Conservation (phyloP, 2,797 vertebrate genomes). For the Pseudopleuronectes americanus region DNA sequence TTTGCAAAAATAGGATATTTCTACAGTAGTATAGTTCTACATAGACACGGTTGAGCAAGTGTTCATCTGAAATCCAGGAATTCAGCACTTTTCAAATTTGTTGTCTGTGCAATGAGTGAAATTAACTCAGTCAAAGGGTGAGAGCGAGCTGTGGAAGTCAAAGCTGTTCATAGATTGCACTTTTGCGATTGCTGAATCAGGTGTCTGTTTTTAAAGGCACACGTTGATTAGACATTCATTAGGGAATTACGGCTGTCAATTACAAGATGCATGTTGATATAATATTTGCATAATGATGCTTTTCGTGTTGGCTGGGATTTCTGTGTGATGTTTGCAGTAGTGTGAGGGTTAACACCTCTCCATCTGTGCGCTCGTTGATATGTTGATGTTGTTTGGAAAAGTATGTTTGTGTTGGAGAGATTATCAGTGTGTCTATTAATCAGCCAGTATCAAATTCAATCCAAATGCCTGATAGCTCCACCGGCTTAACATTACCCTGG, state of each 20-base stretch:
- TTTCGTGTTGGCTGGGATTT: conserved; percentile 26
- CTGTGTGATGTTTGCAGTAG: conserved; percentile 32
- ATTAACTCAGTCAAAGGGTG: conserved; percentile 1
- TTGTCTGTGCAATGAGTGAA: conserved; percentile 1
- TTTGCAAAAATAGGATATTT: conserved; percentile 6
- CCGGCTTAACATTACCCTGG: conserved; percentile 18
- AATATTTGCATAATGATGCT: conserved; percentile 24
- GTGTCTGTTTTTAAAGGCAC: conserved; percentile 32
- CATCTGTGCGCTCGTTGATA: conserved; percentile 41
- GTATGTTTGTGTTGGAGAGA: conserved; percentile 19
- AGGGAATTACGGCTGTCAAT: conserved; percentile 24
- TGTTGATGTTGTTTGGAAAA: conserved; percentile 24
- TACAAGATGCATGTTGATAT: conserved; percentile 18
- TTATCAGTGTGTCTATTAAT: conserved; percentile 18
- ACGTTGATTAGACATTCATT: conserved; percentile 48
- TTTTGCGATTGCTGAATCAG: conserved; percentile 36
- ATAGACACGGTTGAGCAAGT: too few species aligned
- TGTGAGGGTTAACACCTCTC: conserved; percentile 28
- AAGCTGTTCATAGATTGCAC: conserved; percentile 33
- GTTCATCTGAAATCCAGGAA: too few species aligned
- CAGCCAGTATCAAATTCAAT: conserved; percentile 18
- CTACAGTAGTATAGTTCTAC: neutral
- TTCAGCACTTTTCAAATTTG: neutral
- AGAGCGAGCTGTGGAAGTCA: conserved; percentile 21
- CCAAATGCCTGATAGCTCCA: conserved; percentile 17